These are phyloP conservation scores for Oreochromis tanganicae DNA, from an alignment of 2,113 vertebrate species.

Conservation along the genomic window DNA sequence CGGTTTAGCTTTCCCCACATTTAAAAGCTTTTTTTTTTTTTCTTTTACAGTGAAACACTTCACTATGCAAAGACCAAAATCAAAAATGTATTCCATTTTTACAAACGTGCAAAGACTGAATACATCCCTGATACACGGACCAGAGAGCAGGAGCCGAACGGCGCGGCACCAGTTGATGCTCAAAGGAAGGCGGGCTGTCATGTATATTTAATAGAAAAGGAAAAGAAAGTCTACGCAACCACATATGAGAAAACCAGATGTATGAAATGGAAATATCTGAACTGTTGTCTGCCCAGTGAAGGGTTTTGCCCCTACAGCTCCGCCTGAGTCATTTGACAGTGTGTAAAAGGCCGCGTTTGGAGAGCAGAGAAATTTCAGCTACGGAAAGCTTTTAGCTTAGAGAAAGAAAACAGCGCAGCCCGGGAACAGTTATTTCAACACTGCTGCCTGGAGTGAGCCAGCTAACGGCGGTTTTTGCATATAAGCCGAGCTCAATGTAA, in stretches of 20 bases:
- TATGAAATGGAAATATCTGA: not conserved
- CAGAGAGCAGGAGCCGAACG: not conserved
- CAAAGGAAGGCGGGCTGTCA: conserved; percentile 25
- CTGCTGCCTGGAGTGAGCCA: not conserved
- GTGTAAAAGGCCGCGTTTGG: conserved; percentile 44
- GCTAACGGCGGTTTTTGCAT: not conserved
- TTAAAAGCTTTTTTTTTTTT: not conserved
- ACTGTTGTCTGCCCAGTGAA: not conserved
- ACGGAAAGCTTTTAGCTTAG: not conserved
- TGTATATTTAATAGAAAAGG: conserved; percentile 17
- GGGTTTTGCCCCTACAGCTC: not conserved
- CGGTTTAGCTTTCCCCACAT: not conserved
- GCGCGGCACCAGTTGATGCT: conserved; percentile 29
- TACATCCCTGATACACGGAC: not conserved
- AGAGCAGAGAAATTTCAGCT: conserved; percentile 9
- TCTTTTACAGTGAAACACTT: not conserved
- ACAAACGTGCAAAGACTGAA: not conserved
- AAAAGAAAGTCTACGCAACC: not conserved
- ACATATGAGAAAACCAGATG: not conserved
- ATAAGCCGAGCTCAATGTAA: not conserved
- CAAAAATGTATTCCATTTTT: not conserved
- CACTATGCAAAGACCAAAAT: not conserved
- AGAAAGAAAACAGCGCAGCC: not conserved
- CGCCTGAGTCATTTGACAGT: conserved; percentile 36
- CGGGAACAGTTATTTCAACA: conserved; percentile 17